Base-by-base conservation (phyloP, 2,113 vertebrate genomes). In the Porphyrio hochstetteri region DNA sequence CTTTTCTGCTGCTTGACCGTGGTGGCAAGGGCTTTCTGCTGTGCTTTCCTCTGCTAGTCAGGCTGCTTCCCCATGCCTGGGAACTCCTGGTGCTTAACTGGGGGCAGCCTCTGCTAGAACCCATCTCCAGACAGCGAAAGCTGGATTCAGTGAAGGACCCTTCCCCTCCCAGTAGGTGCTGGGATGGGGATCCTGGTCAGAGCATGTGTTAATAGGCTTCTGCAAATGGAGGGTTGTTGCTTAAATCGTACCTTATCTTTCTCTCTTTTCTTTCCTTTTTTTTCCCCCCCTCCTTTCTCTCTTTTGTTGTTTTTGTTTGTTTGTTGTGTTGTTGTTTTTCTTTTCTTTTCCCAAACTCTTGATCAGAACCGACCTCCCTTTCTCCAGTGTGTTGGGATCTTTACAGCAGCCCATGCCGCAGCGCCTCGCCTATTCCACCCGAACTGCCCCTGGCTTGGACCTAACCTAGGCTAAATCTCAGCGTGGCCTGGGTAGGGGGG, bases 391-490 rank as follows among this genome's bases (percentile, higher is more conserved):
- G 93, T 86, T 65, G 97, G 97, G 95, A 97, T 79, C 96, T 95
- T 76, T 92, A 40, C 96, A 80, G 96, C 97, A 96, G 95, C 96
- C 93, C 97, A 97, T 97, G 96, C 97, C 94, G 44, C 95, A 67
- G 88, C 90, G 7, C 86, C 80, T 96, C 92, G 15, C 88, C 91
- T 6, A 2, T 94, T 81, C 94, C 86, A 59, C 92, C 93, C 92
- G 33, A 93, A 40, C 96, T 15, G 35, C 96, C 77, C 31, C 74
- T 70, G 86, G 71, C 92, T 71, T 67, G 93, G 97, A 97, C 95
- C 97, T 98, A 97, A 98, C 97, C 97, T 96, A 97, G 98, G 97
- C 95, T 90, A 65, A 95, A 84, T 87, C 86, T 95, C 97, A 11
- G 91, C 82, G 67, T 91, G 74, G 97, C 95, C 96, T 53, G 70